phyloP scores from a whole-genome alignment of 2,888 invertebrate genomes.

The Eueremaeus valkanovi region DNA sequence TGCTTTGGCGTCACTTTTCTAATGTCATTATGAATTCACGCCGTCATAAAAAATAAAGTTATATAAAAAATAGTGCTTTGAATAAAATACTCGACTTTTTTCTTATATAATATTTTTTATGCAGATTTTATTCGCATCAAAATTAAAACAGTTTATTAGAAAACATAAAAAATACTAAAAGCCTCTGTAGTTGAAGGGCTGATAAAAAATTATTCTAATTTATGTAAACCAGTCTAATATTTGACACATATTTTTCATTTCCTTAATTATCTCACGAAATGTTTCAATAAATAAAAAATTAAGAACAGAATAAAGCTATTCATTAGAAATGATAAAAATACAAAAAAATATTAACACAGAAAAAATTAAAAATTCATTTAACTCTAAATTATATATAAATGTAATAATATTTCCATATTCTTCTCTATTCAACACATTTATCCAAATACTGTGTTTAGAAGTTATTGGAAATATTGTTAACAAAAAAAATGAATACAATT shows the following conservation, averaged over 20 bases:
- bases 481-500: slow-evolving; percentile 4
- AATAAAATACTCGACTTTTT: neutral
- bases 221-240: neutral
- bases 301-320: too few relatives aligned
- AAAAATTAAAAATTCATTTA: too few relatives aligned
- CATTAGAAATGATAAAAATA: too few relatives aligned
- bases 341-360: too few relatives aligned
- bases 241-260: slow-evolving; percentile 3
- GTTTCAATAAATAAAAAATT: neutral
- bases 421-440: too few relatives aligned
- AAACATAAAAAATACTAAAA: neutral
- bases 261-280: slow-evolving; percentile 2
- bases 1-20: slow-evolving; percentile 9
- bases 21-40: slow-evolving; percentile 1
- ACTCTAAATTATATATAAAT: too few relatives aligned
- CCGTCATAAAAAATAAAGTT: neutral
- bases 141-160: neutral
- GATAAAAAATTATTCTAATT: neutral
- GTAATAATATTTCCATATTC: too few relatives aligned
- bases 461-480: neutral
- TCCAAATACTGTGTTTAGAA: neutral
- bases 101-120: neutral
- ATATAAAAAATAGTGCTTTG: slow-evolving; percentile 1
- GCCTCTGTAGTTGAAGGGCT: neutral
- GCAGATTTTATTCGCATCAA: neutral